phyloP scores from a whole-genome alignment of 2,797 vertebrate genomes.

The Siniperca undulata region DNA sequence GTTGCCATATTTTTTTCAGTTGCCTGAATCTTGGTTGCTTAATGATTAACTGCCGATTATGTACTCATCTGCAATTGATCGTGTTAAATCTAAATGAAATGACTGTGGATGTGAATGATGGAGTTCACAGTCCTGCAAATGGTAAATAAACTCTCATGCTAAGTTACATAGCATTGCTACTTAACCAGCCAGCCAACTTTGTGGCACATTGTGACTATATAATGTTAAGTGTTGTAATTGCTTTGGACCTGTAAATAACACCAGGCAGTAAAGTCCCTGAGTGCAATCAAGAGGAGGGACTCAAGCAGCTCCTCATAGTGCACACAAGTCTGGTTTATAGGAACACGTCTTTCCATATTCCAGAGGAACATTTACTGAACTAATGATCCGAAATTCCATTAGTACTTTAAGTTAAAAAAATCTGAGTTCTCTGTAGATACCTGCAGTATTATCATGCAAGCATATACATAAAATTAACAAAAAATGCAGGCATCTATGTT shows the following conservation, averaged over 20 bases:
- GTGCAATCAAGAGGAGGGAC: constrained; percentile 17
- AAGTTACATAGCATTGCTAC: background rate
- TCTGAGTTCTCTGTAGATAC: background rate
- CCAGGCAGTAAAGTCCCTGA: background rate
- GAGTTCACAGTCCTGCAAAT: background rate
- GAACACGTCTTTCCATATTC: constrained; percentile 8
- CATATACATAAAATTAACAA: background rate
- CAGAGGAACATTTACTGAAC: background rate
- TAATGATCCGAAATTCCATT: background rate
- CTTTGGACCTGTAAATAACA: constrained; percentile 25
- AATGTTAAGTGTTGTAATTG: background rate
- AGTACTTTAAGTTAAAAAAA: background rate
- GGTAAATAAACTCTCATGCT: constrained; percentile 1
- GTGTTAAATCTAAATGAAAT: background rate
- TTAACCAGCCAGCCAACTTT: background rate
- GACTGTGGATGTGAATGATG: background rate
- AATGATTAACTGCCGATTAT: constrained; percentile 1
- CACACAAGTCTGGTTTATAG: constrained; percentile 6
- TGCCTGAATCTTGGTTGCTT: background rate
- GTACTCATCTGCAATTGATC: background rate
- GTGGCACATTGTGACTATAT: constrained; percentile 9
- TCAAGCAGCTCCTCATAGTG: constrained; percentile 30
- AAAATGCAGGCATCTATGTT: constrained; percentile 11
- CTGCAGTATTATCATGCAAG: background rate
- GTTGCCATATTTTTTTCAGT: background rate